Evolutionary conservation across 2,797 vertebrate genomes (phyloP).

Genomic region (Holocentrus rufus): DNA sequence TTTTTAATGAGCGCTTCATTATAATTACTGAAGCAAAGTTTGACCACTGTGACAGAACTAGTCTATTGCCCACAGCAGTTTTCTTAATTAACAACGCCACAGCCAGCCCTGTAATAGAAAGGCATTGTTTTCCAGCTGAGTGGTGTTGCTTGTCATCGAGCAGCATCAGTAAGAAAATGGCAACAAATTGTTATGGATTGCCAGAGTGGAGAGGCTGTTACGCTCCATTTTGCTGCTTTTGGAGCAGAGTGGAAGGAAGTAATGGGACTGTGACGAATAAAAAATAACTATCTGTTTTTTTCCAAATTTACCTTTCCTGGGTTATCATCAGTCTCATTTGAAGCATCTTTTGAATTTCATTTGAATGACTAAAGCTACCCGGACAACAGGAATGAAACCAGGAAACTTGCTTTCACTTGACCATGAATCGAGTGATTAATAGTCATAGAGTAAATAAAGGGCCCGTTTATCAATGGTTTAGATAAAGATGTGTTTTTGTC

Average conservation of each 20-base stretch:
- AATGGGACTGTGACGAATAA: background rate
- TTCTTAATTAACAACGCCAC: slow-evolving; percentile 65
- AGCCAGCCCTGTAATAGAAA: slow-evolving; percentile 39
- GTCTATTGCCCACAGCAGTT: slow-evolving; percentile 45
- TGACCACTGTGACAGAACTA: slow-evolving; percentile 39
- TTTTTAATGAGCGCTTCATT: too few species aligned
- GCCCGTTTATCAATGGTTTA: slow-evolving; percentile 44
- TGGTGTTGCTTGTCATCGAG: slow-evolving; percentile 29
- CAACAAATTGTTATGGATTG: slow-evolving; percentile 32
- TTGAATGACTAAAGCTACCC: slow-evolving; percentile 31
- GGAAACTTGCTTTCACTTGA: slow-evolving; percentile 32
- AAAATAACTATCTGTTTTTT: slow-evolving; percentile 3
- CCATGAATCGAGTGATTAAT: slow-evolving; percentile 61
- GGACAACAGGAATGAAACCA: slow-evolving; percentile 36
- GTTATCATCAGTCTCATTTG: background rate
- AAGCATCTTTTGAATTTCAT: slow-evolving; percentile 25
- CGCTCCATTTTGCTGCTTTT: slow-evolving; percentile 23
- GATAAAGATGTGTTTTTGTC: slow-evolving; percentile 39
- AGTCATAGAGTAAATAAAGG: slow-evolving; percentile 55
- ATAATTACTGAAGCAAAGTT: slow-evolving; percentile 31
- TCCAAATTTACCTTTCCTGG: slow-evolving; percentile 5
- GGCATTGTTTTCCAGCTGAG: slow-evolving; percentile 43
- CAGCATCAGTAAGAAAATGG: slow-evolving; percentile 25
- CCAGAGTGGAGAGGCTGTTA: slow-evolving; percentile 13
- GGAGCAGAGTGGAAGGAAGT: slow-evolving; percentile 6